Percentiles rank a stretch among this genome's conserved stretches.
Conservation (phyloP, 2,888 invertebrate species). For the Scaptomyza caliginosa region DNA sequence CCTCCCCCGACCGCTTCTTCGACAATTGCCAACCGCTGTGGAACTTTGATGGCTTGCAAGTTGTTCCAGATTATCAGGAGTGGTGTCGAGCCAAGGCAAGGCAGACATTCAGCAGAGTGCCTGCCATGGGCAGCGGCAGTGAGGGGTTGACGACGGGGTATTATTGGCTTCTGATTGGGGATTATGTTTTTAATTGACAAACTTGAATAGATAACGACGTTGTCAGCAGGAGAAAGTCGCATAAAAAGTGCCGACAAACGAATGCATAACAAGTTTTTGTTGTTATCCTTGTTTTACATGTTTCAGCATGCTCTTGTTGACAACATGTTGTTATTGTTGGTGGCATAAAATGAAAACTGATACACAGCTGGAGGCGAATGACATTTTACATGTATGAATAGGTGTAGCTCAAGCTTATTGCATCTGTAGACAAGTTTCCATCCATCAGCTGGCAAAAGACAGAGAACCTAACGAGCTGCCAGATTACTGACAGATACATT, state of each 20-base stretch:
- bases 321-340: slow-evolving; percentile 20
- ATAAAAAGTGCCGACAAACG: slow-evolving; percentile 73
- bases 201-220: slow-evolving; percentile 79
- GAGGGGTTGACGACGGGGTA: slow-evolving; percentile 49
- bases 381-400: slow-evolving; percentile 22
- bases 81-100: neutral
- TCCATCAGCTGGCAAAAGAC: neutral
- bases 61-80: slow-evolving; percentile 51
- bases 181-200: slow-evolving; percentile 79
- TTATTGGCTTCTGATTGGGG: slow-evolving; percentile 80
- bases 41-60: slow-evolving; percentile 64
- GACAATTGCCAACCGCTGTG: slow-evolving; percentile 4
- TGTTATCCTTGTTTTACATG: slow-evolving; percentile 17
- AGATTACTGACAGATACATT: slow-evolving; percentile 19
- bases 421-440: slow-evolving; percentile 3
- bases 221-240: slow-evolving; percentile 71
- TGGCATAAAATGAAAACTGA: slow-evolving; percentile 56
- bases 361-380: slow-evolving; percentile 34
- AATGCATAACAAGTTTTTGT: slow-evolving; percentile 69
- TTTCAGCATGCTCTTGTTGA: slow-evolving; percentile 4
- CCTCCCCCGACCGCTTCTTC: neutral
- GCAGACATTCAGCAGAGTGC: slow-evolving; percentile 17
- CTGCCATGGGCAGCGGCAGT: neutral
- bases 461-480: slow-evolving; percentile 26
- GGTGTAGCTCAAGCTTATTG: slow-evolving; percentile 41